Conservation (phyloP, 2,113 vertebrate species). For the Microtus montanus region DNA sequence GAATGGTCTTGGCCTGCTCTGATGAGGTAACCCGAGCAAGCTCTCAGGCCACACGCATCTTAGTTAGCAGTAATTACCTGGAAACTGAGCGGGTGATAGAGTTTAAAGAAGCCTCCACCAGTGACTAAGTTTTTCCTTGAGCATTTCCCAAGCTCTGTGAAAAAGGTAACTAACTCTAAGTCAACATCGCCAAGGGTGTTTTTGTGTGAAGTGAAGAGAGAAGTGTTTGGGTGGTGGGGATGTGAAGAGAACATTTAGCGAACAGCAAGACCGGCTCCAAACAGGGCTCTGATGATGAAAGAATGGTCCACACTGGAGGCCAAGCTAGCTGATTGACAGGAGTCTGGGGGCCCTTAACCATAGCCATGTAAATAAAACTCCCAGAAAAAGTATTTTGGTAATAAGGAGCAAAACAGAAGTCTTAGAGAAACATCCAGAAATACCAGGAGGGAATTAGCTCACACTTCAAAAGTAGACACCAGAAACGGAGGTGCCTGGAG, state of each 20-base stretch:
- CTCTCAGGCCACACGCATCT: neutral
- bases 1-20: constrained; percentile 54
- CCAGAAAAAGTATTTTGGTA: constrained; percentile 32
- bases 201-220: constrained; percentile 55
- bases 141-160: constrained; percentile 59
- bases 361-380: constrained; percentile 36
- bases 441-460: constrained; percentile 49
- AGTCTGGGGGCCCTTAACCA: constrained; percentile 24
- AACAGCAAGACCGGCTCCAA: constrained; percentile 5
- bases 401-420: neutral
- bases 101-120: constrained; percentile 52
- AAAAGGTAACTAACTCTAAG: constrained; percentile 59
- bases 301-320: neutral
- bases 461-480: constrained; percentile 53
- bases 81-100: constrained; percentile 31
- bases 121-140: constrained; percentile 66
- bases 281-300: constrained; percentile 31
- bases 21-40: constrained; percentile 39
- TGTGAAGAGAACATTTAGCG: neutral
- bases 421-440: constrained; percentile 42
- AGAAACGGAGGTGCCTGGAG: neutral
- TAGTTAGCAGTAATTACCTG: constrained; percentile 65
- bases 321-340: neutral
- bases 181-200: constrained; percentile 58
- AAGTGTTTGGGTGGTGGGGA: constrained; percentile 46